These are phyloP conservation scores for Rhabdomys pumilio DNA, from an alignment of 2,797 vertebrate species.

Conservation along the genomic window DNA sequence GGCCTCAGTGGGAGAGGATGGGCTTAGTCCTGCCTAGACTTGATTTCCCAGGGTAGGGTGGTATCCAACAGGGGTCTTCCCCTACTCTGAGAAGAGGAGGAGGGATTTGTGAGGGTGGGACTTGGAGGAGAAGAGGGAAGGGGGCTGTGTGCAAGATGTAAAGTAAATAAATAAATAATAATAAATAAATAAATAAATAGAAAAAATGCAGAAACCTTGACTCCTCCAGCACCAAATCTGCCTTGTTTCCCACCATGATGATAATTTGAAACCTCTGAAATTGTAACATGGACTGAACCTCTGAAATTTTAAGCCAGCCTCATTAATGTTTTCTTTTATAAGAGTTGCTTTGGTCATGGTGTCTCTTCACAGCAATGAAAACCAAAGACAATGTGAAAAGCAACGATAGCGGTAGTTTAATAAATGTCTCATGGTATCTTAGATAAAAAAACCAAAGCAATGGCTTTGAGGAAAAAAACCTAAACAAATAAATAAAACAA, in stretches of 20 bases:
- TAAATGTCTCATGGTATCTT: not conserved
- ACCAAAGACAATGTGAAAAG: not conserved
- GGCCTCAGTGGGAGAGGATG: not conserved
- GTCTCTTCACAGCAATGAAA: not conserved
- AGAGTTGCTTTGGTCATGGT: not conserved
- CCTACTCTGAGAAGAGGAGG: not conserved
- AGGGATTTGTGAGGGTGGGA: not conserved
- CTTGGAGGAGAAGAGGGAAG: not conserved
- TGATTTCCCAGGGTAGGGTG: not conserved
- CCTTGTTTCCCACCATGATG: not conserved
- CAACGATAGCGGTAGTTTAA: not conserved
- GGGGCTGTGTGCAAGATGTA: not conserved
- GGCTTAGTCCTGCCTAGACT: not conserved
- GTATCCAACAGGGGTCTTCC: not conserved
- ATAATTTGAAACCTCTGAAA: not conserved
- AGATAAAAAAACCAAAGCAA: not conserved
- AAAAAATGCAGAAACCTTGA: not conserved
- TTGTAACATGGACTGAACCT: not conserved
- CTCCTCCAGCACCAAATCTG: not conserved
- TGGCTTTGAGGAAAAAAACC: not conserved
- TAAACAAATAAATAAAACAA: not conserved
- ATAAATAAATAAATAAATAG: not conserved
- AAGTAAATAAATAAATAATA: not conserved
- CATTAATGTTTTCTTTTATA: not conserved
- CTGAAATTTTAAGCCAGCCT: not conserved